Base-by-base conservation (phyloP, 2,797 vertebrate genomes). In the Ataeniobius toweri region DNA sequence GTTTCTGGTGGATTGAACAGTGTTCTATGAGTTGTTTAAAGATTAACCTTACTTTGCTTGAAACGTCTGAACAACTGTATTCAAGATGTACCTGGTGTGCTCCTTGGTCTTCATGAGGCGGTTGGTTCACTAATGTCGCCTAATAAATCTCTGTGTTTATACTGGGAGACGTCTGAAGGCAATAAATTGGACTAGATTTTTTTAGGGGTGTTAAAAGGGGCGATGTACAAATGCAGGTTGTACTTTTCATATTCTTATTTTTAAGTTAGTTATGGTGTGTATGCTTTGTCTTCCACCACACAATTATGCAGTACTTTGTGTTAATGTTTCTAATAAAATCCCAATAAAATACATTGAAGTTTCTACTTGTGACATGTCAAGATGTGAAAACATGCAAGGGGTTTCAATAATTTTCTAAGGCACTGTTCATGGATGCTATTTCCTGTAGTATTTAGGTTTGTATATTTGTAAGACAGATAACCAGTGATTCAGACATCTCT, bases 391-490 rank as follows among this genome's bases (percentile, higher is more conserved):
- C 39, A 46, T 26, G 41, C 24, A 48, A 14, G 6, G 2, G n/a
- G 6, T 26, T 48, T 18, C 16, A 16, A 70, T 4, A 46, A 6
- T 70, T 70, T 26, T 6, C 12, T 44, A n/a, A 14, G 3, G 14
- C 2, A 46, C 67, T 70, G 65, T 13, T 13, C 39, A 68, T 12
- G 10, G 20, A 24, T 44, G 9, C 5, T 8, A 68, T 71, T 56
- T 73, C 9, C 0, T 74, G 13, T 73, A 65, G 74, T 39, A 56
- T 24, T 18, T 39, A 75, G 0, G 8, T 61, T 77, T 81, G 24
- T 73, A 14, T 69, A 46, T n/a, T 44, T 51, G 18, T 18, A 73
- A 79, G 71, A 46, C 46, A 71, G 78, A 67, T 50, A 71, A 76
- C 36, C 53, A 53, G 46, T 61, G 51, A 61, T 73, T 55, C 72